These are phyloP conservation scores for Drosophila paracracens DNA, from an alignment of 2,888 invertebrate genomes.

Conservation along the genomic window DNA sequence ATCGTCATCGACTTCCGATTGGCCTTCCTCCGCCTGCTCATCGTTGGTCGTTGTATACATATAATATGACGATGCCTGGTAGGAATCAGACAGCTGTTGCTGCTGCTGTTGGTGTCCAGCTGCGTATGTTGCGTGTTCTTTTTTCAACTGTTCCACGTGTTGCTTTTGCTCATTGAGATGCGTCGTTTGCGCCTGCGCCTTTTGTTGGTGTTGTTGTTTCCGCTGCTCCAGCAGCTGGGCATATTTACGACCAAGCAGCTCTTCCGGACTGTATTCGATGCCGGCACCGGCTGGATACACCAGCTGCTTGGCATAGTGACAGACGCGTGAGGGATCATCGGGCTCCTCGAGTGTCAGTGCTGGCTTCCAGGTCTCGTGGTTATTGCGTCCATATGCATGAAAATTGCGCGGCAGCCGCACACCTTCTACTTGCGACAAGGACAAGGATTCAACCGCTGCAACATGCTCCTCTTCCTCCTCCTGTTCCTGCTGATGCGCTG, in stretches of 20 bases:
- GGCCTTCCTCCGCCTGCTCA: constrained; percentile 15
- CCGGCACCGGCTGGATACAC: constrained; percentile 83
- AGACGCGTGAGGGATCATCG: constrained; percentile 83
- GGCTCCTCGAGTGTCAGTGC: constrained; percentile 84
- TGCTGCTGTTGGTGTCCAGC: constrained; percentile 38
- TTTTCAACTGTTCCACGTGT: constrained; percentile 16
- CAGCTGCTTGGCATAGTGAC: constrained; percentile 82
- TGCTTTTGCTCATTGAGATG: constrained; percentile 20
- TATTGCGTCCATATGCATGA: constrained; percentile 82
- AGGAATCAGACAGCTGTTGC: constrained; percentile 51
- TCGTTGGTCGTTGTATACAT: constrained; percentile 45
- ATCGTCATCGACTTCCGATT: constrained; percentile 18
- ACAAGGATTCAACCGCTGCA: constrained; percentile 3
- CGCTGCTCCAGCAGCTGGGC: constrained; percentile 50
- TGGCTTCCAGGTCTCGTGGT: constrained; percentile 85
- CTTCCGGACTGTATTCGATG: constrained; percentile 84
- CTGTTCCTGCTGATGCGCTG: constrained; percentile 30
- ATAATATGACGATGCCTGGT: constrained; percentile 60
- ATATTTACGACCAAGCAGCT: constrained; percentile 81
- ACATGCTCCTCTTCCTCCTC: constrained; percentile 20
- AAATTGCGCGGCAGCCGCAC: constrained; percentile 83
- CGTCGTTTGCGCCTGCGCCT: constrained; percentile 37
- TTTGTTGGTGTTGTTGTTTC: constrained; percentile 15
- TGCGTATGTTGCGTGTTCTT: constrained; percentile 8
- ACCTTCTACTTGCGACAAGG: constrained; percentile 59